Evolutionary conservation across 2,113 vertebrate genomes (phyloP).

Genomic region (Scalopus aquaticus): DNA sequence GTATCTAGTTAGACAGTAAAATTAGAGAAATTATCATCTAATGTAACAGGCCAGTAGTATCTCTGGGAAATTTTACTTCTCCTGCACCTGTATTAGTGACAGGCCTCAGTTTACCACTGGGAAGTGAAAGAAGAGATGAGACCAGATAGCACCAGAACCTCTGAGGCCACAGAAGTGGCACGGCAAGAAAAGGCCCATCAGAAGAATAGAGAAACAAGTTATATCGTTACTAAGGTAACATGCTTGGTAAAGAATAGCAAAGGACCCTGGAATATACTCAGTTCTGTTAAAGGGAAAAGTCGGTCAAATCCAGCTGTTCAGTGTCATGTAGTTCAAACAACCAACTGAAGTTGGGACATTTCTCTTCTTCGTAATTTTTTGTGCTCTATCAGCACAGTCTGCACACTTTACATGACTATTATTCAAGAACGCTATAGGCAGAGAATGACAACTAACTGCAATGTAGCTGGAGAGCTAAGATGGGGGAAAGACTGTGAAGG

Average conservation of each 20-base stretch:
- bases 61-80: not conserved
- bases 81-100: not conserved
- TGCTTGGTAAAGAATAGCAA: not conserved
- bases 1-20: not conserved
- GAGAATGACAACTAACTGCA: not conserved
- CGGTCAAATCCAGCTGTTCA: not conserved
- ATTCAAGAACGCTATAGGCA: not conserved
- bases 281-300: not conserved
- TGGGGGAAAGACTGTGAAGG: not conserved
- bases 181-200: not conserved
- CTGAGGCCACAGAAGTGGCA: not conserved
- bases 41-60: too few relatives aligned
- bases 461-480: not conserved
- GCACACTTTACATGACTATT: not conserved
- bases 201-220: not conserved
- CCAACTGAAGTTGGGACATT: not conserved
- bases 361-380: not conserved
- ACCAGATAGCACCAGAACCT: rapidly evolving
- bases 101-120: not conserved
- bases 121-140: not conserved
- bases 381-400: not conserved
- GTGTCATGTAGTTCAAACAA: not conserved
- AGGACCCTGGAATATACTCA: not conserved
- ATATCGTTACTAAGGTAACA: not conserved
- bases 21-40: not conserved